Conservation (phyloP, 2,888 invertebrate genomes). For the Leptopterna dolabrata region DNA sequence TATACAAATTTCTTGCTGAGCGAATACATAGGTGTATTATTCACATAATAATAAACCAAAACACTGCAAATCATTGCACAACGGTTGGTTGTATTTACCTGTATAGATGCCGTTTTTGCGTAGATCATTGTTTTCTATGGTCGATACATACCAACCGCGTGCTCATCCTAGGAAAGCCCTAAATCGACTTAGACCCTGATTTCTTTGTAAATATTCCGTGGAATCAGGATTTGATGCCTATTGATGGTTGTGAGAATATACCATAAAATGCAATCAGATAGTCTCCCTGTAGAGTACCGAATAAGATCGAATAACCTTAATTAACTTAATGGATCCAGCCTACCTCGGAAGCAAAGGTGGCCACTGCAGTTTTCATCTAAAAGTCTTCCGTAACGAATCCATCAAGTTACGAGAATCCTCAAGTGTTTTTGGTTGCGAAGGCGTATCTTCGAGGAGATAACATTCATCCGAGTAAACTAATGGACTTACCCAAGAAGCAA, state of each 20-base stretch:
- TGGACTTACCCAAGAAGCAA: neutral
- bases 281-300: neutral
- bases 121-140: too few relatives aligned
- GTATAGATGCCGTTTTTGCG: too few relatives aligned
- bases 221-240: too few relatives aligned
- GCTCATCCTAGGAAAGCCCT: too few relatives aligned
- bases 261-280: neutral
- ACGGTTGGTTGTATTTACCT: too few relatives aligned
- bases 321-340: neutral
- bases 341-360: neutral
- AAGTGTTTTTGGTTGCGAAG: neutral
- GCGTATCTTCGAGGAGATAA: neutral
- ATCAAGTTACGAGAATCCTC: neutral
- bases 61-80: too few relatives aligned
- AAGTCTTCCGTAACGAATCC: neutral
- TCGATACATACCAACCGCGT: too few relatives aligned
- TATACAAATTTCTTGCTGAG: too few relatives aligned
- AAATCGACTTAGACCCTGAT: too few relatives aligned
- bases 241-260: neutral
- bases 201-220: too few relatives aligned
- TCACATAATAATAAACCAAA: too few relatives aligned
- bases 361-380: neutral
- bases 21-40: too few relatives aligned
- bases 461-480: neutral
- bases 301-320: neutral